Percentiles rank a stretch among this genome's conserved stretches.
These are phyloP conservation scores for Trypoxylus dichotomus DNA, from an alignment of 1,140 invertebrate species.

Conservation along the genomic window DNA sequence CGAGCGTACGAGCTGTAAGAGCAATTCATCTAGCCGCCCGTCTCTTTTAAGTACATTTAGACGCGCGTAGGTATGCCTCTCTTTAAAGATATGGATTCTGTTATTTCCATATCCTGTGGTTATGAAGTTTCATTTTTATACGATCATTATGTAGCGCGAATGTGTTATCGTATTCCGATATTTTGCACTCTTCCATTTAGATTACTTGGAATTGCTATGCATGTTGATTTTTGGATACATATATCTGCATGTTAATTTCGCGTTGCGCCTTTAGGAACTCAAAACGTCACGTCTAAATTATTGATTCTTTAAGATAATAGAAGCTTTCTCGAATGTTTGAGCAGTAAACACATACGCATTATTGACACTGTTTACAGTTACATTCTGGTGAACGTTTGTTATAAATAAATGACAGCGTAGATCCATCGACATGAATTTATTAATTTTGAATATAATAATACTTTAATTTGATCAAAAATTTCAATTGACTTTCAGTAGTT, in stretches of 20 bases:
- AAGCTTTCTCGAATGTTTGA: too few relatives aligned
- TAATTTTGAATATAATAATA: too few relatives aligned
- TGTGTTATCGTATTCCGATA: neutral
- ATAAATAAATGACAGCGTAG: too few relatives aligned
- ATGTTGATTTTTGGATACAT: neutral
- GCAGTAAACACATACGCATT: too few relatives aligned
- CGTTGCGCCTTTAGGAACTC: neutral
- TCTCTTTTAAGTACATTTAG: conserved; percentile 3
- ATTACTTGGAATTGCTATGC: neutral
- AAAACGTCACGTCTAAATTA: neutral
- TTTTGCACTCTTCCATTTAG: neutral
- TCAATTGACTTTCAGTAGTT: too few relatives aligned
- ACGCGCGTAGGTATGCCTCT: neutral
- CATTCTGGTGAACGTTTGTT: too few relatives aligned
- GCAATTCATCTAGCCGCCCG: neutral
- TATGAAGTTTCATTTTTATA: conserved; percentile 8
- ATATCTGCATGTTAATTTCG: too few relatives aligned
- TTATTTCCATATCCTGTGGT: conserved; percentile 17
- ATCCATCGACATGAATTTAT: too few relatives aligned
- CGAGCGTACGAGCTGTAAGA: neutral
- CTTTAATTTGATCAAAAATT: too few relatives aligned
- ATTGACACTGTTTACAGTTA: too few relatives aligned
- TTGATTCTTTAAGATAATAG: neutral
- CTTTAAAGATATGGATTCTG: neutral
- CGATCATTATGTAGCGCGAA: neutral